These are phyloP conservation scores for Euphydryas editha DNA, from an alignment of 2,888 invertebrate genomes.

Conservation along the genomic window DNA sequence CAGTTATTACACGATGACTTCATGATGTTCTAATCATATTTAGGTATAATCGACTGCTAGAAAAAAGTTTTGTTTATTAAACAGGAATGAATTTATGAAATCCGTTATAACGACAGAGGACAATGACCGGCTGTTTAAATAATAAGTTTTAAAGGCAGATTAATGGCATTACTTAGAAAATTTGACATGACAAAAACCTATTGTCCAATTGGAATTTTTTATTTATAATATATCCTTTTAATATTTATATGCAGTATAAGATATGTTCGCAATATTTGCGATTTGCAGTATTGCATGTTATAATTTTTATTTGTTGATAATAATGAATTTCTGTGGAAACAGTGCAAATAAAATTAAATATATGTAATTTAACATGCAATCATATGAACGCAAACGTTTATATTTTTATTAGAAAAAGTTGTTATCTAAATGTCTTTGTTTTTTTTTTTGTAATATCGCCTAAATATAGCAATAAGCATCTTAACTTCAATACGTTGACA, in stretches of 20 bases:
- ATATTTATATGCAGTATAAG: too few relatives aligned
- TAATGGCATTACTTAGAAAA: slow-evolving; percentile 6
- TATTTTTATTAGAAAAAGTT: too few relatives aligned
- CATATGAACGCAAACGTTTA: too few relatives aligned
- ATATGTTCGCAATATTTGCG: too few relatives aligned
- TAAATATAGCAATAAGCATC: background rate
- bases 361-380: too few relatives aligned
- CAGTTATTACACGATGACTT: slow-evolving; percentile 67
- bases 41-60: background rate
- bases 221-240: background rate
- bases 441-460: background rate
- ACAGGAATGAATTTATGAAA: background rate
- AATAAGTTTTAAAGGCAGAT: background rate
- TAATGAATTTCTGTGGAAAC: too few relatives aligned
- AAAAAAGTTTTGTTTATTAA: background rate
- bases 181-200: background rate
- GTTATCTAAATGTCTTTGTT: too few relatives aligned
- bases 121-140: slow-evolving; percentile 1
- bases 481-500: too few relatives aligned
- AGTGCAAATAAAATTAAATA: too few relatives aligned
- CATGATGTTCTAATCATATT: slow-evolving; percentile 47
- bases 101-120: slow-evolving; percentile 3
- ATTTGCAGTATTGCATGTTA: too few relatives aligned
- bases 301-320: too few relatives aligned
- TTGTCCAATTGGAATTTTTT: background rate